phyloP scores from a whole-genome alignment of 2,797 vertebrate species.

The Xenops minutus region DNA sequence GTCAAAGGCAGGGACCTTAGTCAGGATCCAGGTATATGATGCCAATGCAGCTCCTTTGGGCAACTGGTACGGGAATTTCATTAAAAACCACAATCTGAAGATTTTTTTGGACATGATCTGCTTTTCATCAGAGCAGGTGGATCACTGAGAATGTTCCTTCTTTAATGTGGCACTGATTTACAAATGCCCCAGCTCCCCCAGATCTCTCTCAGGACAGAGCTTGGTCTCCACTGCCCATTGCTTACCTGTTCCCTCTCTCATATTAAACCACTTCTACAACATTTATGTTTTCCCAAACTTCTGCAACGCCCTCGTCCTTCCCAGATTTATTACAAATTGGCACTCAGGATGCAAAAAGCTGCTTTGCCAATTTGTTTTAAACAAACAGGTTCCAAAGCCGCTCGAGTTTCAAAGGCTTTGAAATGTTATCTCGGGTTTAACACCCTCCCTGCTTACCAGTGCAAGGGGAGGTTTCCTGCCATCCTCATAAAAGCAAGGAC shows the following conservation, averaged over 20 bases:
- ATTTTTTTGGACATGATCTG: background rate
- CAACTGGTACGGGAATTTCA: background rate
- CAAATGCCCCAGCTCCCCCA: background rate
- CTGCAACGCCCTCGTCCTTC: background rate
- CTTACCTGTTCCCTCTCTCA: background rate
- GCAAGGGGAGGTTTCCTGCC: background rate
- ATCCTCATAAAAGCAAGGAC: background rate
- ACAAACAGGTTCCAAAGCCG: background rate
- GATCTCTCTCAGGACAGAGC: background rate
- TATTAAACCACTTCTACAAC: background rate
- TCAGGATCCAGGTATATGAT: background rate
- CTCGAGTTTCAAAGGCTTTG: slow-evolving; percentile 1
- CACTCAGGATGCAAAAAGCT: background rate
- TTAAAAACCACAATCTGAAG: background rate
- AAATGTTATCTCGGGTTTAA: background rate
- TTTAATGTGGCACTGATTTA: background rate
- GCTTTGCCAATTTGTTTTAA: background rate
- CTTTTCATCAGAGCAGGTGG: background rate
- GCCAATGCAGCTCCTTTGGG: background rate
- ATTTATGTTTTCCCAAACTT: background rate
- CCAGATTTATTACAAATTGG: background rate
- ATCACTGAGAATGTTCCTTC: background rate
- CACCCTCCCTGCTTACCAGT: background rate
- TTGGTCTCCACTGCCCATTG: background rate
- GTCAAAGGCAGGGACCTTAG: background rate